Conservation (phyloP, 2,888 invertebrate genomes). For the Brenthis ino region DNA sequence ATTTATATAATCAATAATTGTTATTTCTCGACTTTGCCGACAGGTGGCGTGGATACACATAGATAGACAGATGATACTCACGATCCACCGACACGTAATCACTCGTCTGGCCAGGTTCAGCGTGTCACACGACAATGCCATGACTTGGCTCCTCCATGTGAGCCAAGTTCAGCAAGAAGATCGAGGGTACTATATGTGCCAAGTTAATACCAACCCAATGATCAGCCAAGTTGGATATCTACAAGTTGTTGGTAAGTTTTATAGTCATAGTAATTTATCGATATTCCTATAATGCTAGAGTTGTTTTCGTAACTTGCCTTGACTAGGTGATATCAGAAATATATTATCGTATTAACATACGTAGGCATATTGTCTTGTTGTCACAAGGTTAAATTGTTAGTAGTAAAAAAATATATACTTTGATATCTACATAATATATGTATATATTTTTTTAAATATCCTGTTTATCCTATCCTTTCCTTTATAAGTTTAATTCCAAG, state of each 20-base stretch:
- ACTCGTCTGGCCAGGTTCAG: constrained; percentile 94
- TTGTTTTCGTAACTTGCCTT: too few species aligned
- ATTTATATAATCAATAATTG: too few species aligned
- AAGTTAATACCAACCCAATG: constrained; percentile 96
- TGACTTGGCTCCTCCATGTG: constrained; percentile 95
- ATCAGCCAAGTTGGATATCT: constrained; percentile 96
- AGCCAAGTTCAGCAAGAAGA: constrained; percentile 95
- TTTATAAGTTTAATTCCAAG: too few species aligned
- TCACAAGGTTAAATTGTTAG: too few species aligned
- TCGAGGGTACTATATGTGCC: constrained; percentile 95
- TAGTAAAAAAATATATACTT: too few species aligned
- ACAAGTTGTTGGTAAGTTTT: constrained; percentile 92
- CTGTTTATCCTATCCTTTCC: too few species aligned
- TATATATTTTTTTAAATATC: too few species aligned
- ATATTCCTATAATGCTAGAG: too few species aligned
- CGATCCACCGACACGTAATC: constrained; percentile 95
- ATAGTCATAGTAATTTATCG: neutral
- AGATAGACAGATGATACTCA: constrained; percentile 95
- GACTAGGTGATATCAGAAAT: too few species aligned
- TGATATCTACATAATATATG: too few species aligned
- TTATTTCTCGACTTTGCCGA: neutral
- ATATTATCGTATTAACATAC: too few species aligned
- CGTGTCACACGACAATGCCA: constrained; percentile 95
- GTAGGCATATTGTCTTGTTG: too few species aligned
- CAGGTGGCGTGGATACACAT: constrained; percentile 98